Base-by-base conservation (phyloP, 2,888 invertebrate species). In the Plebejus anna region DNA sequence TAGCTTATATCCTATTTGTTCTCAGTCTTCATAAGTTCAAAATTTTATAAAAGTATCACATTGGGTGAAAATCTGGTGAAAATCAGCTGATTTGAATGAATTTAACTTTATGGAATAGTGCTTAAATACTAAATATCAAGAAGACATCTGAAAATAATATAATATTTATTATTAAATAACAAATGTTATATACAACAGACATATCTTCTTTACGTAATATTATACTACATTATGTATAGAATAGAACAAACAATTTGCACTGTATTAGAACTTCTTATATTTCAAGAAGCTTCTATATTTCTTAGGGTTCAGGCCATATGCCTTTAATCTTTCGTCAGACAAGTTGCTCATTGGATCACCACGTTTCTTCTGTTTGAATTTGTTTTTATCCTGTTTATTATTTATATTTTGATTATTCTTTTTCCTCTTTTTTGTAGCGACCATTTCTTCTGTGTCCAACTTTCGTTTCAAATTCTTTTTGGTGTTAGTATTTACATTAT, bases 271-370 rank as follows among this genome's bases (percentile, higher is more conserved):
- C 79, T 95, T 95, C 79, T 94, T 94, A 81, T 96, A 97, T 85
- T 96, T 96, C 80, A 96, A 89, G 88, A 96, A 97, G 84, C 96
- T 96, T 85, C 96, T 96, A 83, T 97, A 97, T 86, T 97, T 98
- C 84, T 97, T 97, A 0, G 98, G 98, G 93, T 98, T 98, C 61
- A 98, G 95, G 76, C 98, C 99, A 87, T 97, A 99, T 0, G 98
- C 98, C 84, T 96, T 95, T 9, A 99, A 94, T 80, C 99, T 95
- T 80, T 97, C 96, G 87, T 98, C 97, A 2, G 97, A 96, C 42
- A 97, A 86, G 76, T 89, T 90, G 57, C 83, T 84, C 32, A 93
- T 82, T 9, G 91, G 90, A 81, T 92, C 88, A 47, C 82, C 82
- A 2, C 83, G 87, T 78, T 84, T 82, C 75, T 85, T 86, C 28